Evolutionary conservation across 1,140 invertebrate species (phyloP), one percentile per base, ranked within the genome.

Genomic region (Neuroterus valhalla): DNA sequence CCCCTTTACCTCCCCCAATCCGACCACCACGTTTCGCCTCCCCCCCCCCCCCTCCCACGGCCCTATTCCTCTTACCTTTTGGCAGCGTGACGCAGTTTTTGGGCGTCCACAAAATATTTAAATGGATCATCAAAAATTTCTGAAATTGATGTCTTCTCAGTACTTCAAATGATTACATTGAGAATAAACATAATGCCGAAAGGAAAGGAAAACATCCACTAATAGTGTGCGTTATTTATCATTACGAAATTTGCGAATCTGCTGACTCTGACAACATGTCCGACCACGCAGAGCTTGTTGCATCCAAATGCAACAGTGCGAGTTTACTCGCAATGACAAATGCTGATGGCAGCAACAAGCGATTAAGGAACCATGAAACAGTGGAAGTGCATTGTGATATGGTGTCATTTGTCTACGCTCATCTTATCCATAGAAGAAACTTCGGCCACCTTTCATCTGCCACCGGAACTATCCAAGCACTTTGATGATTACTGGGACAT

Each of bases 401-500:
- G 75, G n/a, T 69, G 17, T 67, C 71, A 23, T 55, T 67, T 76
- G n/a, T 11, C 48, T 46, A 12, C 73, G 52, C 70, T 43, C 38
- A 26, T 66, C 5, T 68, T 14, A 67, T 55, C 50, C 1, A 43
- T 38, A 74, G 68, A 66, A 71, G 70, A 38, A 44, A 38, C 66
- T 42, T 75, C 10, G 5, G 11, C 23, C 8, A 26, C 55, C 0
- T 62, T 26, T 26, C 8, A 31, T 15, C 31, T 62, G 8, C 82
- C 87, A 0, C 12, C 68, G 0, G 71, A 81, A 38, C 66, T 87
- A 44, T 84, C 88, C 1, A 55, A 80, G 44, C 75, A 77, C 26
- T 66, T 90, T 17, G 76, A 88, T 66, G 84, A 88, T 11, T 87
- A 85, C 71, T 90, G 89, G 89, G 67, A 82, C 26, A 38, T 67